Evolutionary conservation across 1,140 invertebrate genomes (phyloP).

Genomic region (Drosophila miranda): DNA sequence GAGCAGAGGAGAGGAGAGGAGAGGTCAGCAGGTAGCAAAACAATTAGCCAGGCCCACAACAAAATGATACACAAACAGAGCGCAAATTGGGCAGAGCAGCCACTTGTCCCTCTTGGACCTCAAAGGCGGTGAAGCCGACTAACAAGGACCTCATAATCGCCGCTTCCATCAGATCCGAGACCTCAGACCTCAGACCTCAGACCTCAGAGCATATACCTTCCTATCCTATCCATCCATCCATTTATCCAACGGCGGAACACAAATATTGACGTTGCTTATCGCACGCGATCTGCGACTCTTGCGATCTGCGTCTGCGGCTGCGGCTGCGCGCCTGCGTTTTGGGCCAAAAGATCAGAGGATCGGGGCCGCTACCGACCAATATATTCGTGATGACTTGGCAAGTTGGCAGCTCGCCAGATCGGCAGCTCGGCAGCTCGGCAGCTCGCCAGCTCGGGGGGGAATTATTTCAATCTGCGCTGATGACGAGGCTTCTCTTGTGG

Average conservation of each 20-base stretch:
- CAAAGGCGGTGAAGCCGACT: constrained; percentile 55
- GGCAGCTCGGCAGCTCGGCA: too few relatives aligned
- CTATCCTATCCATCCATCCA: constrained; percentile 3
- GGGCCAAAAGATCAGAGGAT: constrained; percentile 34
- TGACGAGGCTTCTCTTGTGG: constrained; percentile 56
- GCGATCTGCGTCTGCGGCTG: too few relatives aligned
- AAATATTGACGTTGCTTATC: constrained; percentile 81
- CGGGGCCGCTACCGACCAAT: constrained; percentile 17
- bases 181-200: not conserved
- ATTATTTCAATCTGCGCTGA: constrained; percentile 77
- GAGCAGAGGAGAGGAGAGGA: not conserved
- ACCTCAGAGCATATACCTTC: not conserved
- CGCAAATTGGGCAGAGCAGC: constrained; percentile 64
- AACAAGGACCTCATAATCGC: constrained; percentile 65
- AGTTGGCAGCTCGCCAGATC: constrained; percentile 33
- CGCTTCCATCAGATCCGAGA: constrained; percentile 5
- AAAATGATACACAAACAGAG: constrained; percentile 67
- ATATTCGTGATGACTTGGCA: constrained; percentile 65
- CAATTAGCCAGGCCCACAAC: constrained; percentile 71
- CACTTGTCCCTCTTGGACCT: constrained; percentile 56
- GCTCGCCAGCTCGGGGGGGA: constrained; percentile 1
- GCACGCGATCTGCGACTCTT: constrained; percentile 66
- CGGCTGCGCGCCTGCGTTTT: too few relatives aligned
- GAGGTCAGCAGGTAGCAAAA: constrained; percentile 38
- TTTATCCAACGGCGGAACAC: constrained; percentile 43